phyloP scores from a whole-genome alignment of 2,888 invertebrate genomes.

The Drosophila stalkeri region DNA sequence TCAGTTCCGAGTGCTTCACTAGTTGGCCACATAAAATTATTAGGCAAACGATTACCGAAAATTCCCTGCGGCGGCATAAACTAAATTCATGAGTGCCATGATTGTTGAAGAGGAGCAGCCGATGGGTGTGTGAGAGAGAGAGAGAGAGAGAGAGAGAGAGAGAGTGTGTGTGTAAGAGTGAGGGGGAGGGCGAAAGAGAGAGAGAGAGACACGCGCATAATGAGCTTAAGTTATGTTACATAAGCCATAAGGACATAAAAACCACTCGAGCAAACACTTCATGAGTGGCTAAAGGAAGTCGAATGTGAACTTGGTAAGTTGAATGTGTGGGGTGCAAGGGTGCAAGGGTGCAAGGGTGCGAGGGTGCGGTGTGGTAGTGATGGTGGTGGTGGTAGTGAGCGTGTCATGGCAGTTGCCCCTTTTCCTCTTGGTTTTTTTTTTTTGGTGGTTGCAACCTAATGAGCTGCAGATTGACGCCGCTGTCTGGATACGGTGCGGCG shows the following conservation, averaged over 20 bases:
- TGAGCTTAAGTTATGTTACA: conserved; percentile 81
- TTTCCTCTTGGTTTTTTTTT: conserved; percentile 16
- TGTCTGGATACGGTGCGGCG: conserved; percentile 17
- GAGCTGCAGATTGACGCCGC: conserved; percentile 72
- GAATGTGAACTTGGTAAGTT: conserved; percentile 11
- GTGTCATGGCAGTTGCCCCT: conserved; percentile 35
- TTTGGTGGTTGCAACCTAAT: conserved; percentile 75
- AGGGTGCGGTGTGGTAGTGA: conserved; percentile 14
- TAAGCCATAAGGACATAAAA: conserved; percentile 80
- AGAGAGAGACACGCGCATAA: conserved; percentile 53
- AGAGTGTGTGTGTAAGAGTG: no score
- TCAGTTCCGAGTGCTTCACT: background rate
- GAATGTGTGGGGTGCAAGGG: background rate
- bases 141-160: background rate
- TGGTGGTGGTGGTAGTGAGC: conserved; percentile 21
- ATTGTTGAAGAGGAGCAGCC: conserved; percentile 40
- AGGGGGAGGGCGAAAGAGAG: conserved; percentile 5
- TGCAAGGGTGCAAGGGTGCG: conserved; percentile 11
- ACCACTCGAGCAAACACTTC: conserved; percentile 80
- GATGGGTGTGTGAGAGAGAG: background rate
- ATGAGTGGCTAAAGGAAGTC: conserved; percentile 41
- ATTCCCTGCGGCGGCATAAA: conserved; percentile 81
- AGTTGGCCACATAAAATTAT: conserved; percentile 66
- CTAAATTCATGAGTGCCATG: conserved; percentile 81
- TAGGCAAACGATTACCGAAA: conserved; percentile 73